These are phyloP conservation scores for Cheilosia urbana DNA, from an alignment of 2,888 invertebrate genomes.

Conservation along the genomic window DNA sequence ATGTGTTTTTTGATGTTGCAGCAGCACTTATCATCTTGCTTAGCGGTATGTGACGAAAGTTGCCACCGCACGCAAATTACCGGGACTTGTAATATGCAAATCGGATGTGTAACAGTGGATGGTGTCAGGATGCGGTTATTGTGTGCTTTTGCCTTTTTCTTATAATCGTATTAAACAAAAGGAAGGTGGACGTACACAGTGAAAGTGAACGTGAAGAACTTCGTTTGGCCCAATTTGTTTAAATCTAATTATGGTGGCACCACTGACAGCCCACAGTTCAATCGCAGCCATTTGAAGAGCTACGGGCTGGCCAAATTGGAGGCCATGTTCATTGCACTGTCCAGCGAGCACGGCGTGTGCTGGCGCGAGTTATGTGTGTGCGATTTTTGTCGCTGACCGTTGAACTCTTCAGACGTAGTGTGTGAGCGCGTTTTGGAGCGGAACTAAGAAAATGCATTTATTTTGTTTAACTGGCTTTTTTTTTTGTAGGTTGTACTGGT, in stretches of 20 bases:
- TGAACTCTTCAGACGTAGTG: constrained; percentile 46
- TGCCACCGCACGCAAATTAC: constrained; percentile 58
- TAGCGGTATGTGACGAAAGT: constrained; percentile 73
- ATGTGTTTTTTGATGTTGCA: constrained; percentile 46
- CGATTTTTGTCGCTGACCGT: constrained; percentile 30
- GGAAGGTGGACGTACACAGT: constrained; percentile 12
- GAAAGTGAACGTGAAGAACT: constrained; percentile 46
- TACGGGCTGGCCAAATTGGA: constrained; percentile 56
- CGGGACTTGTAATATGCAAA: constrained; percentile 71
- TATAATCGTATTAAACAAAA: constrained; percentile 58
- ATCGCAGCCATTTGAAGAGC: constrained; percentile 50
- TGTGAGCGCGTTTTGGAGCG: constrained; percentile 52
- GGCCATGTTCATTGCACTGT: constrained; percentile 72
- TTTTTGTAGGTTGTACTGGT: constrained; percentile 48
- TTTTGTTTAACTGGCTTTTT: constrained; percentile 1
- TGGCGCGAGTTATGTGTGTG: constrained; percentile 19
- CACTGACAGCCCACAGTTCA: constrained; percentile 53
- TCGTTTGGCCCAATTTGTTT: constrained; percentile 65
- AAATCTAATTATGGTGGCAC: constrained; percentile 71
- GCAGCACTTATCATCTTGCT: constrained; percentile 53
- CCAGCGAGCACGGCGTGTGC: not conserved
- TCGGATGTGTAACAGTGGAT: constrained; percentile 40
- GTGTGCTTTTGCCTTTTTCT: constrained; percentile 3
- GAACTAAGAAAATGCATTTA: constrained; percentile 50
- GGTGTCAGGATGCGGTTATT: not conserved